Evolutionary conservation across 2,113 vertebrate genomes (phyloP), one percentile per base, ranked within the genome.

Genomic region (Mirza zaza): DNA sequence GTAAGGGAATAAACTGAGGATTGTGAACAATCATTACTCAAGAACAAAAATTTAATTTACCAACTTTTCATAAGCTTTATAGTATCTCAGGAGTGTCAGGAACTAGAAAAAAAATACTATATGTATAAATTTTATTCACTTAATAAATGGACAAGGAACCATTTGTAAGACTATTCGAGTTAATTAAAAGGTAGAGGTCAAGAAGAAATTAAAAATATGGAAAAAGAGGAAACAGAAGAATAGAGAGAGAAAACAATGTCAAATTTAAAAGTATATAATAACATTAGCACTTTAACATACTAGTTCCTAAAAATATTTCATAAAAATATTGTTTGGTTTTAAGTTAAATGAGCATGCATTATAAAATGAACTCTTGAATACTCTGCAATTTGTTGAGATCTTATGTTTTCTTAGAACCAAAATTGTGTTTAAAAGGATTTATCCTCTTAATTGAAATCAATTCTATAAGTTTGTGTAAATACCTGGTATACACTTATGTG

Each of bases 311-410:
- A 63, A 63, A 29, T 63, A 92, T 82, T 67, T 84, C 50, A 75
- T 82, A 81, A 96, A 96, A 87, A 86, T 42, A 39, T 36, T 81
- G 21, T 81, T 96, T 95, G 73, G 45, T 70, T 65, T 95, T 76
- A 86, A 93, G 50, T 91, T 93, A 91, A 91, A 59, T 87, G 21
- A 73, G 12, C 9, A 91, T 96, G 89, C 94, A 96, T 95, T 97
- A 97, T 89, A 89, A 94, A 97, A 96, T 95, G 89, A 97, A 95
- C 91, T 95, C 45, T 73, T 80, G 81, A 90, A 94, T 96, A 82
- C 25, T 1, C 0, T 87, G n/a, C 34, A 97, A 90, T 97, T 97
- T 98, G 89, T 97, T 97, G 68, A 98, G 71, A 95, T 68, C 32
- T 76, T 67, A n/a, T 93, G 0, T 97, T 81, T 96, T 85, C 65